Conservation (phyloP, 2,888 invertebrate genomes). For the Hypercompe scribonia region DNA sequence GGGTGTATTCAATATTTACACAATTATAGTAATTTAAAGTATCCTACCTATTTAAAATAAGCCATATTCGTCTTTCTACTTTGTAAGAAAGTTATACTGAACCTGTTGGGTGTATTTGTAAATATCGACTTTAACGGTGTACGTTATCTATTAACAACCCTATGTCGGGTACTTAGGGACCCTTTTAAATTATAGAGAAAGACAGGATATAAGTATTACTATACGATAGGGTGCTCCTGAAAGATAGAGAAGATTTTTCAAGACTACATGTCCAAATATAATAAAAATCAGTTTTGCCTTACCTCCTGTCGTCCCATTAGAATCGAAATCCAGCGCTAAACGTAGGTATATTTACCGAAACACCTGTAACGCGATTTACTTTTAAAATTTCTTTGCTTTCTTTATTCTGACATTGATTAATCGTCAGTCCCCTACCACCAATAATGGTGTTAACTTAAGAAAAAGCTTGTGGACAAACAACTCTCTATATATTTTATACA, state of each 20-base stretch:
- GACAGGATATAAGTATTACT: neutral
- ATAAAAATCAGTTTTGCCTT: neutral
- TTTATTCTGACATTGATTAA: slow-evolving; percentile 44
- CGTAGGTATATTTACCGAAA: too few relatives aligned
- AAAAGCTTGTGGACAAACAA: slow-evolving; percentile 34
- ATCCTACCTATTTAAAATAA: too few relatives aligned
- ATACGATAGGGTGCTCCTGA: neutral
- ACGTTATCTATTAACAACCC: neutral
- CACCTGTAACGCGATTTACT: neutral
- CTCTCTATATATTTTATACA: slow-evolving; percentile 17
- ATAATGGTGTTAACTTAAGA: slow-evolving; percentile 35
- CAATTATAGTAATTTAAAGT: too few relatives aligned
- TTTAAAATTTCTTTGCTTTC: neutral
- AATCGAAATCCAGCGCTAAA: neutral
- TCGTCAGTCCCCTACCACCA: slow-evolving; percentile 27
- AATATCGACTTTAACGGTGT: neutral
- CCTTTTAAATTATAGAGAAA: neutral
- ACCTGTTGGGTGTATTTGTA: neutral
- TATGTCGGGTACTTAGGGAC: neutral
- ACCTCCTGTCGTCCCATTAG: neutral
- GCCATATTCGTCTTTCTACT: too few relatives aligned
- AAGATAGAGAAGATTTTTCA: neutral
- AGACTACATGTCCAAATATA: neutral
- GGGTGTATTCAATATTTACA: too few relatives aligned
- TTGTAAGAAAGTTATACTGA: neutral